Evolutionary conservation across 2,888 invertebrate genomes (phyloP), one percentile per base, ranked within the genome.

Genomic region (Melikaiella ostensackeni): DNA sequence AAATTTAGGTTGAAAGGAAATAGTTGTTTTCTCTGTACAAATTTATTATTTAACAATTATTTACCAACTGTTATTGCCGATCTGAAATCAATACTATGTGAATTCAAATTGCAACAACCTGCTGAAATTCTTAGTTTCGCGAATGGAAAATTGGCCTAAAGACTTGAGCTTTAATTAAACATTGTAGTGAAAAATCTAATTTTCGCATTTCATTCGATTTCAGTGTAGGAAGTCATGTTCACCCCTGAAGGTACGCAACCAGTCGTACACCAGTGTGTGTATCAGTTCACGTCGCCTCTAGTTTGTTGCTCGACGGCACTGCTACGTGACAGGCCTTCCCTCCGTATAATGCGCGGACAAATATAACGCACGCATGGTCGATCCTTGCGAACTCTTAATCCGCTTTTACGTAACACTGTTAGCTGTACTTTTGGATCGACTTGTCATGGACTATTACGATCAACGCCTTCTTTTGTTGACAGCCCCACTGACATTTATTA

Each of bases 351-450:
- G 24, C 21, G 57, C 21, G 24, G 57, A 24, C 57, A 57, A 27
- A 57, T 24, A 57, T 57, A 21, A 57, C 27, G 59, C 59, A 59
- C 59, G 59, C 59, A 59, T 59, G 59, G 59, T 27, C 59, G 59
- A 59, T 27, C 24, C 59, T 59, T 27, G 13, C 21, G 59, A 59
- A 24, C 24, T 24, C 59, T 27, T 59, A 59, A 59, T 59, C 59
- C 59, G 27, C 21, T 59, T 57, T 59, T 27, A 59, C 27, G 59
- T 59, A 59, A 59, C 59, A 11, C 16, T 59, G 27, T 59, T 59
- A 59, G 59, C 24, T 21, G 27, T 59, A 59, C 16, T 59, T 27
- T 59, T 11, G 16, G 59, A 16, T 27, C 27, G 27, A 59, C 59
- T 24, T 59, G 59, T 59, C 59, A 16, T 16, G 13, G 13, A 24